Base-by-base conservation (phyloP, 2,797 vertebrate species). In the Cynopterus sphinx region DNA sequence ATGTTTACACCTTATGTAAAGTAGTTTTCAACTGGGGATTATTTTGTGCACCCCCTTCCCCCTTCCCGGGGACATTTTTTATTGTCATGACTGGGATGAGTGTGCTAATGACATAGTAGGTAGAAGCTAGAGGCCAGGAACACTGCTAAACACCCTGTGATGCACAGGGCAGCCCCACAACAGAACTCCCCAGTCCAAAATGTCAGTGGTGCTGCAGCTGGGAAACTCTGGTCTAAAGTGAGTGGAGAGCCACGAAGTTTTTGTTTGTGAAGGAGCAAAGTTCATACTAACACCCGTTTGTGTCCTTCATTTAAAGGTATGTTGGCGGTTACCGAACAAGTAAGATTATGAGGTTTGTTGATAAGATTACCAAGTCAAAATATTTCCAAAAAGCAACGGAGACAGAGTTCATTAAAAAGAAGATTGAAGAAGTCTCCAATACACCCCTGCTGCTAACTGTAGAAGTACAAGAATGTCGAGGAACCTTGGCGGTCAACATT, bases 331-430 rank as follows among this genome's bases (percentile, higher is more conserved):
- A 99, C 98, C 99, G 99, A 97, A 98, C 99, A 73, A 99, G 99
- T 98, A 99, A 99, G 98, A 99, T 99, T 96, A 99, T 99, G 99
- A 99, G 99, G 94, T 99, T 99, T 79, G 99, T 99, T 96, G 99
- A 99, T 98, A 99, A 99, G 98, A 99, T 99, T 87, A 99, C 99
- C 1, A 99, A 99, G 97, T 99, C 99, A 95, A 99, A 99, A 97
- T 99, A 99, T 98, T 99, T 99, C 96, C 99, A 99, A 98, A 99
- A 99, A 98, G 99, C 99, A 92, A 99, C 99, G 13, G 99, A 99
- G 98, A 99, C 99, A 0, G 99, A 99, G 96, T 99, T 99, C 97
- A 99, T 99, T 97, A 99, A 99, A 97, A 99, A 99, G 98, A 99
- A 99, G 97, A 99, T 99, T 63, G 99, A 99, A 97, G 99, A 99